Percentiles rank a stretch among this genome's conserved stretches.
phyloP scores from a whole-genome alignment of 2,888 invertebrate genomes.

The Phymatocera aterrima region DNA sequence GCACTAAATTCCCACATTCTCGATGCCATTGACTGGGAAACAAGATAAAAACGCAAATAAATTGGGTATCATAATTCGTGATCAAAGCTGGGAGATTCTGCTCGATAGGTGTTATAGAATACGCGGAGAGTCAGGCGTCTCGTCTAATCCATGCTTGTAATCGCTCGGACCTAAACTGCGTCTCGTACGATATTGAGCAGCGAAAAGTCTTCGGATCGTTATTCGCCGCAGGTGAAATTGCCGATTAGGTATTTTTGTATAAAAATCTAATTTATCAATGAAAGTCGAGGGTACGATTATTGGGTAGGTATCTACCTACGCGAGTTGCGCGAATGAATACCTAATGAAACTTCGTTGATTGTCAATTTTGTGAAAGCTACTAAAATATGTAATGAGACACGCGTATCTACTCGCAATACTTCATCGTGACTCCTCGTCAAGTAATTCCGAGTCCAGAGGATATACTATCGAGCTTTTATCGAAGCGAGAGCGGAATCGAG shows the following conservation, averaged over 20 bases:
- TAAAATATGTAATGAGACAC: background rate
- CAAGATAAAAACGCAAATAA: conserved; percentile 3
- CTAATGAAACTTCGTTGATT: background rate
- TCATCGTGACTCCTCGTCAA: background rate
- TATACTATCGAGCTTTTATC: too few species aligned
- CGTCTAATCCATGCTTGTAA: conserved; percentile 2
- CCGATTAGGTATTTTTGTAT: too few species aligned
- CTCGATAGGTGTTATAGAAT: background rate
- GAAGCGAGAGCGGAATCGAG: too few species aligned
- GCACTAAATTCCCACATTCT: conserved; percentile 6
- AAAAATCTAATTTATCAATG: too few species aligned
- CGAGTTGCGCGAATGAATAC: too few species aligned
- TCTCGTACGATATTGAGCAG: too few species aligned
- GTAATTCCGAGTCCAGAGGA: background rate
- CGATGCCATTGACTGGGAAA: background rate
- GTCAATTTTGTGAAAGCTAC: background rate
- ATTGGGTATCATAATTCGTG: conserved; percentile 2
- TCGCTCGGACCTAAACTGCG: too few species aligned
- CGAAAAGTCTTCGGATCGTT: too few species aligned
- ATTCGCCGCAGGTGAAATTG: too few species aligned
- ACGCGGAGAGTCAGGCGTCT: background rate
- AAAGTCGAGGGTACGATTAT: too few species aligned
- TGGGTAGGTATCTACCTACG: too few species aligned
- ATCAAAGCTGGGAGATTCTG: background rate
- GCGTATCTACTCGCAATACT: too few species aligned